Evolutionary conservation across 2,888 invertebrate species (phyloP).

Genomic region (Megamerina dolium): DNA sequence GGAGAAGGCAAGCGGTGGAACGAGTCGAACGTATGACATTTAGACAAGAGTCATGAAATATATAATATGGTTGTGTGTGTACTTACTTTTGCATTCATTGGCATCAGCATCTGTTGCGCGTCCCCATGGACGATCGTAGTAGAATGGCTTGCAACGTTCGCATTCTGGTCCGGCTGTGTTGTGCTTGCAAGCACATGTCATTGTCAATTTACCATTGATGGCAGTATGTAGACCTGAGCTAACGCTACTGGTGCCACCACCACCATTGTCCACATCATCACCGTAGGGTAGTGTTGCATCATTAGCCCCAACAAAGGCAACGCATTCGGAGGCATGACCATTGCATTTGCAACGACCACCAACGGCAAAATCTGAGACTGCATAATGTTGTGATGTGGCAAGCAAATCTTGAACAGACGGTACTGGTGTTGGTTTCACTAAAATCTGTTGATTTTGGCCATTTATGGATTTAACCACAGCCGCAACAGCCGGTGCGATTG

Average conservation of each 20-base stretch:
- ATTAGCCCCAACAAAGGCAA: conserved; percentile 47
- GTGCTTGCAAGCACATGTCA: conserved; percentile 95
- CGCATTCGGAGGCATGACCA: conserved; percentile 93
- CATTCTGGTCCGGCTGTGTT: conserved; percentile 98
- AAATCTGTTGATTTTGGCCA: conserved; percentile 30
- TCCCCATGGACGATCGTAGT: conserved; percentile 98
- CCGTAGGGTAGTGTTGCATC: conserved; percentile 19
- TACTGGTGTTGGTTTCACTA: conserved; percentile 8
- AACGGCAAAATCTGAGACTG: conserved; percentile 94
- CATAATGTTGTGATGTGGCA: conserved; percentile 70
- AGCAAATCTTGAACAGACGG: conserved; percentile 38
- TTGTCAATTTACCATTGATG: conserved; percentile 49
- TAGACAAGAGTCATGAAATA: no score
- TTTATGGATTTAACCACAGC: conserved; percentile 42
- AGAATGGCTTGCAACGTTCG: conserved; percentile 97
- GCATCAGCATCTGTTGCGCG: conserved; percentile 92
- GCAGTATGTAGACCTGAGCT: conserved; percentile 8
- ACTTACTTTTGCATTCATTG: conserved; percentile 97
- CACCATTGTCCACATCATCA: conserved; percentile 53
- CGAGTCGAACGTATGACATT: no score
- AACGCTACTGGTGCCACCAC: conserved; percentile 11
- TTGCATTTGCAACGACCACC: conserved; percentile 99
- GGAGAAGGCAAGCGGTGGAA: no score
- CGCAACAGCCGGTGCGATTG: conserved; percentile 27
- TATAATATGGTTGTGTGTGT: conserved; percentile 1